Base-by-base conservation (phyloP, 2,888 invertebrate species). In the Elgonia sp. region DNA sequence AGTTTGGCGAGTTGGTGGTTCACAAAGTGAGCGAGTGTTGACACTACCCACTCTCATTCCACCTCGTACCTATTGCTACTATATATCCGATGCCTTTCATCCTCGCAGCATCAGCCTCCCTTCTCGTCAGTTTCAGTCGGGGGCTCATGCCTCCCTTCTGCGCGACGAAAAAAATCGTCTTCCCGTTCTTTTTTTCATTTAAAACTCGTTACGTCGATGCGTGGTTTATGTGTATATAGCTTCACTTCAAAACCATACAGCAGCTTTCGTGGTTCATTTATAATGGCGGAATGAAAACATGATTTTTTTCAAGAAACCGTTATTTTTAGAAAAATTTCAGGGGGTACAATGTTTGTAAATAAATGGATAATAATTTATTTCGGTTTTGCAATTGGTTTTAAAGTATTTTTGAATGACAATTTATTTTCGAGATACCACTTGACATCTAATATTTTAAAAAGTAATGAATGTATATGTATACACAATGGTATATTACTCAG, bases 1-100 rank as follows among this genome's bases (percentile, higher is more conserved):
- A 91, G 92, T 92, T 92, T 91, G 92, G 91, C 92, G 92, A 92
- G 93, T 92, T 92, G 92, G 92, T 91, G 91, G 92, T 92, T 92
- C 94, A 94, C 94, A 94, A 94, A 94, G 94, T 94, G 94, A 93
- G 93, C 93, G 93, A 93, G 92, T 94, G 93, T 94, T 94, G 94
- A 94, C 93, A 94, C 92, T 93, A 90, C 92, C 92, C 93, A 91
- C 92, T 93, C 92, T n/a, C 72, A 90, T 92, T 93, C 92, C 92
- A 88, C 83, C 87, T 88, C 83, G 79, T 46, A 76, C 88, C 86
- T 77, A 77, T 84, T 84, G 81, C 86, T 67, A 77, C 79, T 89
- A 53, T 79, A 69, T 79, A 87, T 76, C 83, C 89, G 50, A 88
- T 84, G 84, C 86, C 88, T 86, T 87, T 90, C 87, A 84, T 89